Conservation (phyloP, 2,888 invertebrate species). For the Eupithecia inturbata region DNA sequence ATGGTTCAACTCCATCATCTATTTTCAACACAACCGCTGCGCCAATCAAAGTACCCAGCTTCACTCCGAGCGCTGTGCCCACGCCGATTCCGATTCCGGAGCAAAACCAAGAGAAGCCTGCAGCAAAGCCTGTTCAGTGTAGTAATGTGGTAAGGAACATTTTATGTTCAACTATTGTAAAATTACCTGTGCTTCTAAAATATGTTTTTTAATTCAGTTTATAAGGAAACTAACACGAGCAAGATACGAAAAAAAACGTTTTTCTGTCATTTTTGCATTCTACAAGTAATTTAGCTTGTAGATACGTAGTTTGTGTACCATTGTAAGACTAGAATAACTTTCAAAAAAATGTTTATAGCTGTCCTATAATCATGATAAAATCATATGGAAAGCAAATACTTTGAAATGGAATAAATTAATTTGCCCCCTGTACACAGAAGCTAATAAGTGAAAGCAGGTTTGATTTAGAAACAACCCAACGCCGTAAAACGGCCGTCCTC, state of each 20-base stretch:
- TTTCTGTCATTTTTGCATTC: no score
- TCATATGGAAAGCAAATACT: no score
- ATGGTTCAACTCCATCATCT: constrained; percentile 6
- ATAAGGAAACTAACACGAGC: neutral
- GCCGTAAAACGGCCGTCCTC: no score
- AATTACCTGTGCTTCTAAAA: neutral
- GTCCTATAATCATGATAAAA: neutral
- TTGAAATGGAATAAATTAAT: no score
- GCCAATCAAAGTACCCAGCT: constrained; percentile 40
- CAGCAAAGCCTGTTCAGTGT: constrained; percentile 38
- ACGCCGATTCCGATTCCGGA: constrained; percentile 8
- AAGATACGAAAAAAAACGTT: no score
- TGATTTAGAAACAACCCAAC: no score
- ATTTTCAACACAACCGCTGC: constrained; percentile 20
- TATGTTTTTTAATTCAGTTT: neutral
- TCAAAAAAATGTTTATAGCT: neutral
- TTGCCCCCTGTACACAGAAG: no score
- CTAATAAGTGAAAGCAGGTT: no score
- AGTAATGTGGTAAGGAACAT: constrained; percentile 33
- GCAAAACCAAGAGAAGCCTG: constrained; percentile 1
- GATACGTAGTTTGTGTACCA: no score
- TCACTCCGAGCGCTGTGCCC: constrained; percentile 24
- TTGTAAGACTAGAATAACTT: neutral
- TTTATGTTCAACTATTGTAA: neutral
- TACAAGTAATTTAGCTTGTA: no score